phyloP scores from a whole-genome alignment of 2,888 invertebrate species.

The Brenthis ino region DNA sequence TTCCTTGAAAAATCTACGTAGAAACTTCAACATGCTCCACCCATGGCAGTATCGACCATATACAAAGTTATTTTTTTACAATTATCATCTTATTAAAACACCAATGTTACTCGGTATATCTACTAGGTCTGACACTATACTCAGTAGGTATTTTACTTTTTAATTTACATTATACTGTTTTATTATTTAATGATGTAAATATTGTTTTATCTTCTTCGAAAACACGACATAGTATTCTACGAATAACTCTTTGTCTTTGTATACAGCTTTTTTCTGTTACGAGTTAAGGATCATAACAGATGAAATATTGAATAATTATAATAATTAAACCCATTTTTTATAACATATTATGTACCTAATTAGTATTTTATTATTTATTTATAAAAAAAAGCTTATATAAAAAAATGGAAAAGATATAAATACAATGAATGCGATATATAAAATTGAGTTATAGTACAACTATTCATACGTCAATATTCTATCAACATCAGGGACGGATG shows the following conservation, averaged over 20 bases:
- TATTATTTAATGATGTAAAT: background rate
- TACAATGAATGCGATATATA: background rate
- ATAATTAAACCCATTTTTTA: too few relatives aligned
- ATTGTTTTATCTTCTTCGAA: too few relatives aligned
- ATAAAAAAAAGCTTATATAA: too few relatives aligned
- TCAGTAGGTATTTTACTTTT: background rate
- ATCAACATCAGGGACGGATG: constrained; percentile 18
- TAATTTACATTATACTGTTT: constrained; percentile 2
- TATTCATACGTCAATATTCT: constrained; percentile 22
- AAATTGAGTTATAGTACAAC: constrained; percentile 15
- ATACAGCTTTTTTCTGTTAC: too few relatives aligned
- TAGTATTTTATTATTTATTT: too few relatives aligned
- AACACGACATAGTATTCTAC: too few relatives aligned
- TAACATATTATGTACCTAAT: too few relatives aligned
- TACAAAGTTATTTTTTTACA: background rate
- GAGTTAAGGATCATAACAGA: too few relatives aligned
- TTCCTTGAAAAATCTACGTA: background rate
- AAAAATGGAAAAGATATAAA: too few relatives aligned
- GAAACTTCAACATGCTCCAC: too few relatives aligned
- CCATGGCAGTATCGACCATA: background rate
- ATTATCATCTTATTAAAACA: constrained; percentile 3
- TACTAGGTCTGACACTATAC: background rate
- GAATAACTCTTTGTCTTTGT: too few relatives aligned
- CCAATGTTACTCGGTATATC: background rate
- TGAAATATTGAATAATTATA: too few relatives aligned